A percentile compares a stretch with the other conserved stretches of the same genome.
phyloP scores from a whole-genome alignment of 2,113 vertebrate species.

The Pampusana beccarii region DNA sequence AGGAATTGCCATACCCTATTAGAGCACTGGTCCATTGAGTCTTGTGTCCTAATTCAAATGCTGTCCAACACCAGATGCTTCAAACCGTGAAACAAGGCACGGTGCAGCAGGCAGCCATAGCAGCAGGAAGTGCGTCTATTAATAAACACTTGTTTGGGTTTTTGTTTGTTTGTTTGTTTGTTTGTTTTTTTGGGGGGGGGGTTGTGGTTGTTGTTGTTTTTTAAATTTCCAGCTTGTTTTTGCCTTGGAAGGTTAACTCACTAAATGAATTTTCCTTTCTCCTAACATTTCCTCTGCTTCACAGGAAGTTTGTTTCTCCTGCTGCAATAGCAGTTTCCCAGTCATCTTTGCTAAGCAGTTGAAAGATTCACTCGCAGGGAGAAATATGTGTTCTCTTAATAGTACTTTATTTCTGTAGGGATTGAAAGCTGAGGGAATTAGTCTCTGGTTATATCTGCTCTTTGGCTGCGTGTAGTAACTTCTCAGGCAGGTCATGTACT shows the following conservation, averaged over 20 bases:
- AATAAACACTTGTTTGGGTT: background rate
- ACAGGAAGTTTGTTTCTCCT: background rate
- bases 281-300: background rate
- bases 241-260: background rate
- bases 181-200: background rate
- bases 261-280: background rate
- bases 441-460: slow-evolving; percentile 30
- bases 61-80: background rate
- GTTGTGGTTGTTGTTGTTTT: too few species aligned
- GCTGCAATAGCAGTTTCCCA: background rate
- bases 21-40: background rate
- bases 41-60: background rate
- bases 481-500: slow-evolving; percentile 64
- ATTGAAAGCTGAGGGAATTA: slow-evolving; percentile 8
- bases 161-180: too few species aligned
- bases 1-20: slow-evolving; percentile 16
- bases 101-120: background rate
- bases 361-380: background rate
- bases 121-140: background rate
- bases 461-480: slow-evolving; percentile 24
- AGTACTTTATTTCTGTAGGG: slow-evolving; percentile 16
- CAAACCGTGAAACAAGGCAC: background rate
- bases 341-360: background rate
- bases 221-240: background rate
- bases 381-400: background rate